phyloP scores from a whole-genome alignment of 1,140 invertebrate species.

The Diuraphis noxia region DNA sequence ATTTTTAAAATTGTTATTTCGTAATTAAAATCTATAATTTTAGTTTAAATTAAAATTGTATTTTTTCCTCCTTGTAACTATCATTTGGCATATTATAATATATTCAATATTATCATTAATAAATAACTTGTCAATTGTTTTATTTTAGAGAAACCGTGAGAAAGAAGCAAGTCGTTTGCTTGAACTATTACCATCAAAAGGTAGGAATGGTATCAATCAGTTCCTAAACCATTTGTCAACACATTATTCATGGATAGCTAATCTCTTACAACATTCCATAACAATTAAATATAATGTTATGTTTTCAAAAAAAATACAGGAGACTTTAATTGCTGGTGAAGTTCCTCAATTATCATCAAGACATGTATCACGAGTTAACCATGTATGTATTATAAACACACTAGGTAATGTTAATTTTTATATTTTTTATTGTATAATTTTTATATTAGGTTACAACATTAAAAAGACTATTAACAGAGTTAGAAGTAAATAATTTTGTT shows the following conservation, averaged over 20 bases:
- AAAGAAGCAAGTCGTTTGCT: background rate
- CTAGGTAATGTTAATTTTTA: background rate
- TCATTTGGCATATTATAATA: background rate
- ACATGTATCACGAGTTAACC: slow-evolving; percentile 61
- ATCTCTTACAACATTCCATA: slow-evolving; percentile 16
- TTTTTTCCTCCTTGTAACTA: background rate
- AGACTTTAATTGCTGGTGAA: slow-evolving; percentile 62
- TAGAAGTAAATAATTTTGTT: slow-evolving; percentile 64
- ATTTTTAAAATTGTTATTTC: no score
- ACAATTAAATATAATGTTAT: slow-evolving; percentile 16
- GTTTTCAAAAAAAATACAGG: slow-evolving; percentile 56
- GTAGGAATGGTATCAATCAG: background rate
- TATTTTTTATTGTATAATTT: slow-evolving; percentile 39
- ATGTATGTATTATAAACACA: slow-evolving; percentile 58
- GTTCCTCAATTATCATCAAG: slow-evolving; percentile 63
- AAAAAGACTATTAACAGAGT: slow-evolving; percentile 58
- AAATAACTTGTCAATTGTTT: background rate
- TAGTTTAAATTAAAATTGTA: background rate
- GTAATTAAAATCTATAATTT: no score
- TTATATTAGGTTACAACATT: slow-evolving; percentile 61
- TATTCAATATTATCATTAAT: background rate
- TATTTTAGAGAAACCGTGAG: background rate
- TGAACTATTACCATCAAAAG: slow-evolving; percentile 32
- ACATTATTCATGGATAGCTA: slow-evolving; percentile 53
- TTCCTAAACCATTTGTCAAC: slow-evolving; percentile 48